These are phyloP conservation scores for Puma concolor DNA, from an alignment of 2,113 vertebrate genomes.

Conservation along the genomic window DNA sequence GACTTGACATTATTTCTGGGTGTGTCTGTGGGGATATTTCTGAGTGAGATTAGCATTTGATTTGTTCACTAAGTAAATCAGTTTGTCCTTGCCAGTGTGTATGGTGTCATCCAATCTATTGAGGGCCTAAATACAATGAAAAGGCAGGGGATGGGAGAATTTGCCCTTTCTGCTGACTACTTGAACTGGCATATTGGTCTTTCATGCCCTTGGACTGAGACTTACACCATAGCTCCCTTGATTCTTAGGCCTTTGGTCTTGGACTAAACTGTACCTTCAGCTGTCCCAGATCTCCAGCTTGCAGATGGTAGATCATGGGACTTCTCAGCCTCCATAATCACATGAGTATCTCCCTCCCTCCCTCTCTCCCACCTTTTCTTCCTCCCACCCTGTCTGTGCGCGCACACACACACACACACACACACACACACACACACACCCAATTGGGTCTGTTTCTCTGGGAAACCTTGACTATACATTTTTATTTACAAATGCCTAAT, in stretches of 20 bases:
- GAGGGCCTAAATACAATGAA: not conserved
- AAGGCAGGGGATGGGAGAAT: not conserved
- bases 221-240: not conserved
- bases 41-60: not conserved
- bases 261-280: not conserved
- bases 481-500: not conserved
- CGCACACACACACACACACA: rapidly evolving
- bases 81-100: not conserved
- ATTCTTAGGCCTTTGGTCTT: not conserved
- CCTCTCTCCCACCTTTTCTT: not conserved
- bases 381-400: not conserved
- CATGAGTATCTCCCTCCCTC: not conserved
- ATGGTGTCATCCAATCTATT: not conserved
- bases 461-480: not conserved
- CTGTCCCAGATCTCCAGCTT: not conserved
- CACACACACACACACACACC: too few species aligned
- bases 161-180: not conserved
- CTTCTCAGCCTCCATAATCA: not conserved
- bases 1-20: not conserved
- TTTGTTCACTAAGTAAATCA: not conserved
- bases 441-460: not conserved
- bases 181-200: not conserved
- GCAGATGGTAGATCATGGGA: not conserved
- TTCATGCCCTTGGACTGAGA: not conserved
- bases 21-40: not conserved